Percentiles rank a stretch among this genome's conserved stretches.
Evolutionary conservation across 1,140 invertebrate genomes (phyloP).

Genomic region (Drosophila seguyi): DNA sequence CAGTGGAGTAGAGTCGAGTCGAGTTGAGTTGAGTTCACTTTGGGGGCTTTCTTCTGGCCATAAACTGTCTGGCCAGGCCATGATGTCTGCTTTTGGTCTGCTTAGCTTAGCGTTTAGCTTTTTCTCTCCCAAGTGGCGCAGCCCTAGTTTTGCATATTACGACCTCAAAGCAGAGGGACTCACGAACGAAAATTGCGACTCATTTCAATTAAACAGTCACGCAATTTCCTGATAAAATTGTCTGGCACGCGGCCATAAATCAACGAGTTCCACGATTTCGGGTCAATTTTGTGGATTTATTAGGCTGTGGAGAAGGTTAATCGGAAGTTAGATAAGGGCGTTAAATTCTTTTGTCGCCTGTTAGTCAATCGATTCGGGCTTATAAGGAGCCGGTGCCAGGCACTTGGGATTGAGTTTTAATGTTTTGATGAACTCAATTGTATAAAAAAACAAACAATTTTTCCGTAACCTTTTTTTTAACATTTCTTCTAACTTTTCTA

Average conservation of each 20-base stretch:
- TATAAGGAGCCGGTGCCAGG: slow-evolving; percentile 9
- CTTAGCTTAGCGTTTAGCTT: slow-evolving; percentile 22
- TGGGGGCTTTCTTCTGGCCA: slow-evolving; percentile 44
- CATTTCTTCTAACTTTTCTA: too few relatives aligned
- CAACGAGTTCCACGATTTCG: slow-evolving; percentile 52
- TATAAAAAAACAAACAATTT: too few relatives aligned
- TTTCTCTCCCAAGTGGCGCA: slow-evolving; percentile 24
- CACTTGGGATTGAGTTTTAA: not conserved
- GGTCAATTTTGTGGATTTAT: slow-evolving; percentile 47
- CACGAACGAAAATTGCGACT: slow-evolving; percentile 20
- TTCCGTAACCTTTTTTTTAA: not conserved
- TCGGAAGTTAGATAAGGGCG: slow-evolving; percentile 32
- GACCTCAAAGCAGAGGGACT: not conserved
- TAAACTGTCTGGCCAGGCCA: slow-evolving; percentile 44
- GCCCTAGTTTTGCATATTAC: slow-evolving; percentile 55
- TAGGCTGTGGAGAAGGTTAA: slow-evolving; percentile 21
- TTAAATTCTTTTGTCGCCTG: slow-evolving; percentile 33
- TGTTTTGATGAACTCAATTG: not conserved
- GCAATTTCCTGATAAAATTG: slow-evolving; percentile 76
- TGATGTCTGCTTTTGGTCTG: slow-evolving; percentile 27
- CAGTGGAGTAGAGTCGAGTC: slow-evolving; percentile 26
- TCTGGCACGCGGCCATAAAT: slow-evolving; percentile 67
- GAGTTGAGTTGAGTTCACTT: slow-evolving; percentile 27
- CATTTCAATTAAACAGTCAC: slow-evolving; percentile 80
- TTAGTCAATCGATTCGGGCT: slow-evolving; percentile 11